Evolutionary conservation across 2,113 vertebrate species (phyloP).

Genomic region (Semicossyphus pulcher): DNA sequence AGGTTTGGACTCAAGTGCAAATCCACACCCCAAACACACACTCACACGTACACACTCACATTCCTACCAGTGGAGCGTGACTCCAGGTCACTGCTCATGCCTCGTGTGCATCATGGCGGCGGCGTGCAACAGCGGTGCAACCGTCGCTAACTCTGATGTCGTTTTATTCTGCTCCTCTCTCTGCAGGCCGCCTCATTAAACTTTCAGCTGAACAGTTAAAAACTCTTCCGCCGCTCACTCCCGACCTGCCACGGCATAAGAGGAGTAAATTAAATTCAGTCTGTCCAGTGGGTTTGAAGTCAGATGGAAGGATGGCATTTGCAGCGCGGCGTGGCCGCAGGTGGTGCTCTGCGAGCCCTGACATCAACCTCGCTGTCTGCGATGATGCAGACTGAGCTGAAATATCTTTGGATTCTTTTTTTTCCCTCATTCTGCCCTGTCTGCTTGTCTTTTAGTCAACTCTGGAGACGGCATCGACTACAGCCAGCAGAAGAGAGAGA

Average conservation of each 20-base stretch:
- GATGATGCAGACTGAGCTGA: neutral
- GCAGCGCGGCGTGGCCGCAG: constrained; percentile 36
- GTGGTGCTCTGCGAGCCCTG: constrained; percentile 54
- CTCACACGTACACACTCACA: neutral
- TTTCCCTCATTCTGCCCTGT: neutral
- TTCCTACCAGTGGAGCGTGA: constrained; percentile 29
- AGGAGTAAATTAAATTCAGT: constrained; percentile 62
- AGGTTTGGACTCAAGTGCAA: neutral
- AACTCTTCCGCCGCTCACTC: constrained; percentile 49
- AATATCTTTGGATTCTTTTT: neutral
- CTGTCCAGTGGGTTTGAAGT: constrained; percentile 63
- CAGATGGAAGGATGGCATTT: constrained; percentile 64
- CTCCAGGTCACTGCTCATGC: constrained; percentile 61
- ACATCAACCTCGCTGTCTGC: constrained; percentile 14
- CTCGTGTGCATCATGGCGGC: constrained; percentile 25
- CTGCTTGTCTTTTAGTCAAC: constrained; percentile 84
- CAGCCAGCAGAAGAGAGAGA: constrained; percentile 91
- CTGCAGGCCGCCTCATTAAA: constrained; percentile 70
- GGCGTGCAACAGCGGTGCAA: constrained; percentile 49
- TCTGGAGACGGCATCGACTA: constrained; percentile 92
- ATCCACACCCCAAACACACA: neutral
- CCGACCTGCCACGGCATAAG: constrained; percentile 28
- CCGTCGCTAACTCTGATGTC: constrained; percentile 28
- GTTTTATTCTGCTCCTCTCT: constrained; percentile 30
- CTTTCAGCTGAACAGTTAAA: constrained; percentile 62